Base-by-base conservation (phyloP, 2,888 invertebrate species). In the Octonoba sinensis region DNA sequence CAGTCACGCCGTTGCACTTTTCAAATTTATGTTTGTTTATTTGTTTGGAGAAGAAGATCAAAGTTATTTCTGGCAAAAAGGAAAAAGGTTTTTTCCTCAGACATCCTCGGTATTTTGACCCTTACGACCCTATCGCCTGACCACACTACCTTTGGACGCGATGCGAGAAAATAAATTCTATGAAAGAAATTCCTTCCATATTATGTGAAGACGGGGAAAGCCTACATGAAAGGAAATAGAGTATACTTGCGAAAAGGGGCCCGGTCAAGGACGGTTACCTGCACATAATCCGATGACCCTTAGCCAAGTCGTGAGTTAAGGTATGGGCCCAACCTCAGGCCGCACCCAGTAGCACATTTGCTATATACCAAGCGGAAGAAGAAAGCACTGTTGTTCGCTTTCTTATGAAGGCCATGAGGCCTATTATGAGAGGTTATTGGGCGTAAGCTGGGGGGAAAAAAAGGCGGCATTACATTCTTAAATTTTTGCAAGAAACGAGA, bases 181-280 rank as follows among this genome's bases (percentile, higher is more conserved):
- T 36, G 8, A 36, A 36, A 36, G 36, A 36, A 36, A 60, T 18
- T 49, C 51, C 51, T 36, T 36, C 15, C 20, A 44, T 36, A 51
- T 72, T 59, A 59, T 54, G 36, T 11, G 36, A 36, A 36, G 36
- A 36, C 36, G 6, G 3, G 8, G 36, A 36, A 36, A 36, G 11
- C 6, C 36, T 2, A 11, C 36, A 8, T 36, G 36, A 36, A 36
- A 36, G 36, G 36, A 36, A 36, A 36, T n/a, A n/a, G 8, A 8
- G 8, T 6, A 6, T 27, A 27, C 27, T 3, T 27, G 11, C 36
- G 36, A 36, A 36, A 76, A 76, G 44, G 69, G 64, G 22, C 20
- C n/a, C 76, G 69, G 69, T 76, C 76, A 70, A 76, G 69, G 69
- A 27, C 76, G 46, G 64, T 46, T 54, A 46, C 56, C 36, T 56